Base-by-base conservation (phyloP, 2,797 vertebrate genomes). In the Tolypeutes matacus region DNA sequence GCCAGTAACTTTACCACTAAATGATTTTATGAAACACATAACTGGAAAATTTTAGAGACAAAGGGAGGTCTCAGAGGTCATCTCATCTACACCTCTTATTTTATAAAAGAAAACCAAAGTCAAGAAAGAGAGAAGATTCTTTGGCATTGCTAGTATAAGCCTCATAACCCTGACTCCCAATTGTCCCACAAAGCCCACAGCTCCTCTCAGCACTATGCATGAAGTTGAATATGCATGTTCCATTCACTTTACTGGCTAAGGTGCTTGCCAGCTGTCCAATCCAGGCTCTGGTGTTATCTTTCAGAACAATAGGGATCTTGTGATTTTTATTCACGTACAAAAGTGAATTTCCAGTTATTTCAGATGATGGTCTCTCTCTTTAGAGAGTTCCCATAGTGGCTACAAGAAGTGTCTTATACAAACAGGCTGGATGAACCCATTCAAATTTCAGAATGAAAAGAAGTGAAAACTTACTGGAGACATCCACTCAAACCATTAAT, bases 311-410 rank as follows among this genome's bases (percentile, higher is more conserved):
- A 39, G 27, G 15, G 15, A 56, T 42, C 4, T 0, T 53, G 36
- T 70, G 87, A 62, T 69, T 89, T 83, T 72, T 83, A 64, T 42
- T 72, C 51, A 89, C 69, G 92, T 90, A 76, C 0, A 4, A 60
- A 70, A 62, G n/a, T 94, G 29, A 77, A 85, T 73, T 85, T 92
- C 91, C 31, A 51, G 39, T 62, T 86, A 65, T 62, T 93, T 89
- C 60, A 39, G 13, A 70, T 82, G 49, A 94, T 49, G 46, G 3
- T 46, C n/a, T 25, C 9, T 70, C 12, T 56, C 75, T 75, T 94
- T 73, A 83, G 9, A 72, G 60, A 83, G 31, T 62, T 60, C 83
- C 25, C 64, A 51, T 1, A 86, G 65, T 13, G 34, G 20, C 60
- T 67, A 73, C 21, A 80, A 46, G 39, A 87, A 80, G 29, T 81